Base-by-base conservation (phyloP, 2,888 invertebrate species). In the Drosophila demipolita region DNA sequence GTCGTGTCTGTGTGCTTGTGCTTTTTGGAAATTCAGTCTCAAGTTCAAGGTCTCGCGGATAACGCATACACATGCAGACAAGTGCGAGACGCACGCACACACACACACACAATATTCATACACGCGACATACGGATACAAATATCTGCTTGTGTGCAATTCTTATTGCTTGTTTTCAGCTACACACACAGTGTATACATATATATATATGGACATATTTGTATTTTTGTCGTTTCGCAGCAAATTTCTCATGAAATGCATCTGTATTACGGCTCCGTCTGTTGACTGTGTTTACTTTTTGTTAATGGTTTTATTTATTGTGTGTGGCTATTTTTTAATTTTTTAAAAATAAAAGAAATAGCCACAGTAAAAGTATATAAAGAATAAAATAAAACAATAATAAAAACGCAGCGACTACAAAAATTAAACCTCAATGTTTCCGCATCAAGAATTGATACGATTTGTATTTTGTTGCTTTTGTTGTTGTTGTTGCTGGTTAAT, bases 31-130 rank as follows among this genome's bases (percentile, higher is more conserved):
- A 92, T 92, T 93, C 91, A 92, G 93, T 93, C 92, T 93, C 93
- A 93, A 93, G 93, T 93, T 93, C 93, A 93, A 93, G 93, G 93
- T 93, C 93, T 93, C 91, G 91, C 90, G 92, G 91, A 92, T 92
- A 92, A 91, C 91, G 89, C 87, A 83, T 79, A 88, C 83, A 81
- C 66, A 79, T 66, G 76, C 75, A 78, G 61, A 64, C 80, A 82
- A 81, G 73, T 80, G 76, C 77, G 69, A 76, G 80, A 61, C 75
- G 74, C 67, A 74, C n/a, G 45, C 65, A 73, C 32, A 61, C 29
- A 32, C 35, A 77, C 53, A 68, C 26, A 64, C n/a, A 62, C 26
- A 49, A 50, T 48, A 29, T 42, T 9, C 32, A 32, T 32, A 9
- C 32, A 17, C 36, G 38, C 48, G 32, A 20, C 29, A 57, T 35